phyloP scores from a whole-genome alignment of 1,140 invertebrate species.

The Tetragonula clypearis region DNA sequence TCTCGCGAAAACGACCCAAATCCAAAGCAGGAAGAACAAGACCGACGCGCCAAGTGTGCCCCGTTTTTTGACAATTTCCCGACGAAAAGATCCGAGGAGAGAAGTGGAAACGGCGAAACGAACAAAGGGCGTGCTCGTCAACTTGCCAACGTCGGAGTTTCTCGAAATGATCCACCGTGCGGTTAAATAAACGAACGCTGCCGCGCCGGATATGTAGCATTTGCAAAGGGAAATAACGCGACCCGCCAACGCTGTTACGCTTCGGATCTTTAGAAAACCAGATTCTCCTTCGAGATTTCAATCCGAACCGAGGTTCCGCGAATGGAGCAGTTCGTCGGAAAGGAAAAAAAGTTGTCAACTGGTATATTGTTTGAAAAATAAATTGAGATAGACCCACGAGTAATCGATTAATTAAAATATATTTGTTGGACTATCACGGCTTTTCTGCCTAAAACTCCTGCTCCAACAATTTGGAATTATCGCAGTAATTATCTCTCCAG shows the following conservation, averaged over 20 bases:
- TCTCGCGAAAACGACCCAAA: slow-evolving; percentile 1
- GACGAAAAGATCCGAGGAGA: no score
- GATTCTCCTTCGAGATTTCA: neutral
- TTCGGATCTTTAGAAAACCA: neutral
- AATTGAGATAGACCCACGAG: no score
- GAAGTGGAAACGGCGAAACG: neutral
- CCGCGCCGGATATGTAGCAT: slow-evolving; percentile 15
- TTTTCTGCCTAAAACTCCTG: no score
- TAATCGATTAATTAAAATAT: no score
- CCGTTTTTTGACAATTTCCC: neutral
- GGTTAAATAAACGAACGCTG: slow-evolving; percentile 27
- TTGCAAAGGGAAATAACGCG: neutral
- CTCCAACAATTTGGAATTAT: no score
- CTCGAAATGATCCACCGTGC: slow-evolving; percentile 23
- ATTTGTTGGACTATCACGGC: no score
- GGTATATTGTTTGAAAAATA: slow-evolving; percentile 3
- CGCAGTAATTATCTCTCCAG: no score
- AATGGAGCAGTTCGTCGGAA: neutral
- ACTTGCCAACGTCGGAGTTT: neutral
- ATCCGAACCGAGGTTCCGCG: neutral
- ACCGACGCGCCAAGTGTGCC: neutral
- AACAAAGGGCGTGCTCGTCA: neutral
- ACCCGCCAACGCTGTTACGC: neutral
- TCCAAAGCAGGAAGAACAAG: neutral
- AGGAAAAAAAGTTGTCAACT: neutral